Base-by-base conservation (phyloP, 2,113 vertebrate genomes). In the Silurus asotus region DNA sequence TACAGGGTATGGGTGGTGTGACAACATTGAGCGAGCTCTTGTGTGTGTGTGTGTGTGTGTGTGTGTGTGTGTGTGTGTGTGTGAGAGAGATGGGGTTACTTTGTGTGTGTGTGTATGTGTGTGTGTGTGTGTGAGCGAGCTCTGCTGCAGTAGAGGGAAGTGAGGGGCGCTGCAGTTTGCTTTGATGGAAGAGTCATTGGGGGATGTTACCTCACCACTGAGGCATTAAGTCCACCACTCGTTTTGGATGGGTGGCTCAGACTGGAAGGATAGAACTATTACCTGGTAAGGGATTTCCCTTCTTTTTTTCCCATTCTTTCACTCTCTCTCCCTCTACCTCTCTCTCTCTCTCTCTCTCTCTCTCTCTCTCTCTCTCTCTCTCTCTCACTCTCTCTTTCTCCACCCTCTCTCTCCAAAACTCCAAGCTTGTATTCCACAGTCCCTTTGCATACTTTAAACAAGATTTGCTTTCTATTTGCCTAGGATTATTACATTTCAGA, bases 121-220 rank as follows among this genome's bases (percentile, higher is more conserved):
- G 37, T 76, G 82, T 59, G 81, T 74, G 85, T 75, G 84, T 80
- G 88, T 82, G 28, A 76, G 79, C 15, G 84, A 69, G 84, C 77
- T 82, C 25, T 85, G 6, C 88, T 88, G 88, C 88, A 89, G 88
- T 86, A 82, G n/a, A 84, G 78, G 61, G 78, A 81, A 88, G 87
- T 88, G 83, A 84, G 87, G 83, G 76, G 76, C 59, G 81, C 85
- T 90, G 87, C 89, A 87, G 89, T 80, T 88, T 56, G 70, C 23
- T 61, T 58, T 84, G 85, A 84, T 88, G 84, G 64, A 53, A 86
- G 87, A 72, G 81, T 74, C 84, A 84, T 75, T 75, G 85, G 79
- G 87, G 87, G 79, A 88, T 81, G 83, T 56, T 74, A 83, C 83
- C 82, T 89, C 58, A 76, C 81, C 75, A 82, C 53, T 86, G 82